phyloP scores from a whole-genome alignment of 2,113 vertebrate genomes.

The Stigmatopora argus region DNA sequence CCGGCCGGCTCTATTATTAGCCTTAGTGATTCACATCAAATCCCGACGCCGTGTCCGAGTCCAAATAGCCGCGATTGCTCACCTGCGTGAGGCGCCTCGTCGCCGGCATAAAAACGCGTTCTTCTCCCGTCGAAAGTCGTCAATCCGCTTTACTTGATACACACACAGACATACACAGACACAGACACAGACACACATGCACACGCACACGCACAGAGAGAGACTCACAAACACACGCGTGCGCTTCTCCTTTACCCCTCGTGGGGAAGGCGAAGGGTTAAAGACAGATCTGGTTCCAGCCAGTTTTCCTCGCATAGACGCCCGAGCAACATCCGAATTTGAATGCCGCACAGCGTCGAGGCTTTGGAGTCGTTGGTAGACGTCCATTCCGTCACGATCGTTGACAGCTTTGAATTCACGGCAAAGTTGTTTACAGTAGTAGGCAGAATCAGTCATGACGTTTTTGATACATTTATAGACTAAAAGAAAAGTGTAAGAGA shows the following conservation, averaged over 20 bases:
- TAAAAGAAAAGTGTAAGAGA: too few relatives aligned
- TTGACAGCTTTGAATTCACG: not conserved
- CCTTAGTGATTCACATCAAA: not conserved
- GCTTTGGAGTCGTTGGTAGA: not conserved
- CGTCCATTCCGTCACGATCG: not conserved
- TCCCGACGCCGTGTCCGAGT: not conserved
- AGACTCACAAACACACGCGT: not conserved
- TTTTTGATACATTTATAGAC: too few relatives aligned
- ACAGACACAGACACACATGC: too few relatives aligned
- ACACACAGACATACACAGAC: too few relatives aligned
- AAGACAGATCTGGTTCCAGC: conserved; percentile 40
- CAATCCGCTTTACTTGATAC: not conserved
- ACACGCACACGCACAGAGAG: too few relatives aligned
- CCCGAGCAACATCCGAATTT: not conserved
- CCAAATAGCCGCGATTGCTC: conserved; percentile 7
- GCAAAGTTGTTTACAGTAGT: not conserved
- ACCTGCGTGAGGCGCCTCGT: conserved; percentile 22
- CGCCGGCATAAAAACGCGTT: not conserved
- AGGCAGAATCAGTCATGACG: too few relatives aligned
- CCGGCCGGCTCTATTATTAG: not conserved
- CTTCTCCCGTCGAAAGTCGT: not conserved
- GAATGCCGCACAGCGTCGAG: not conserved
- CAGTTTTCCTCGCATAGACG: conserved; percentile 22
- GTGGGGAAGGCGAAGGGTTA: conserved; percentile 6
- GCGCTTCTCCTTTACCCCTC: not conserved